phyloP scores from a whole-genome alignment of 1,140 invertebrate species.

The Drosophila subobscura region DNA sequence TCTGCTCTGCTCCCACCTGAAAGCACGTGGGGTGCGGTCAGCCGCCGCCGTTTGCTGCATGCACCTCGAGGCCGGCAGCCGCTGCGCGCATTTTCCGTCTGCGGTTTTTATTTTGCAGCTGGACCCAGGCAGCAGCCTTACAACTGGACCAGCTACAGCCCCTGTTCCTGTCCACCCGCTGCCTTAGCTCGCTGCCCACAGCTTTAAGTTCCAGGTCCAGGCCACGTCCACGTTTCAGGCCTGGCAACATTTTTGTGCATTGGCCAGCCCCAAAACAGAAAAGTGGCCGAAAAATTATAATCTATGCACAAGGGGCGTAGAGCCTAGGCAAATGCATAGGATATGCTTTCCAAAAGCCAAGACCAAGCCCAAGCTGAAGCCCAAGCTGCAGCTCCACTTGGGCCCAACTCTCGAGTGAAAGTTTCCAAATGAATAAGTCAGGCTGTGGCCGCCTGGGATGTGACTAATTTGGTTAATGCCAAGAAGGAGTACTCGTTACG shows the following conservation, averaged over 20 bases:
- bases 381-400: too few species aligned
- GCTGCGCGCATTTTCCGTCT: constrained; percentile 39
- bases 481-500: not conserved
- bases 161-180: not conserved
- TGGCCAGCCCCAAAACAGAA: constrained; percentile 43
- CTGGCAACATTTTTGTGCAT: constrained; percentile 55
- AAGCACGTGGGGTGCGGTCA: constrained; percentile 77
- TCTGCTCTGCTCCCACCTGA: constrained; percentile 20
- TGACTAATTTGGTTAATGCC: constrained; percentile 49
- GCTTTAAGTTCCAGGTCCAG: not conserved
- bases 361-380: not conserved
- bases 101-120: constrained; percentile 40
- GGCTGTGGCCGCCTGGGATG: constrained; percentile 6
- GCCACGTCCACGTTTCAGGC: constrained; percentile 4
- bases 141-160: constrained; percentile 45
- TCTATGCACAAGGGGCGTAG: constrained; percentile 59
- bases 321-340: constrained; percentile 12
- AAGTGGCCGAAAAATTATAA: constrained; percentile 49
- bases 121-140: constrained; percentile 32
- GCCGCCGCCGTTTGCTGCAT: constrained; percentile 14
- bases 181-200: constrained; percentile 9
- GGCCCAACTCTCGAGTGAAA: constrained; percentile 16
- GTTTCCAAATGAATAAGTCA: constrained; percentile 25
- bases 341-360: constrained; percentile 60
- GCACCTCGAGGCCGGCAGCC: constrained; percentile 1